These are phyloP conservation scores for Matsumyia berberina DNA, from an alignment of 2,888 invertebrate genomes.

Conservation along the genomic window DNA sequence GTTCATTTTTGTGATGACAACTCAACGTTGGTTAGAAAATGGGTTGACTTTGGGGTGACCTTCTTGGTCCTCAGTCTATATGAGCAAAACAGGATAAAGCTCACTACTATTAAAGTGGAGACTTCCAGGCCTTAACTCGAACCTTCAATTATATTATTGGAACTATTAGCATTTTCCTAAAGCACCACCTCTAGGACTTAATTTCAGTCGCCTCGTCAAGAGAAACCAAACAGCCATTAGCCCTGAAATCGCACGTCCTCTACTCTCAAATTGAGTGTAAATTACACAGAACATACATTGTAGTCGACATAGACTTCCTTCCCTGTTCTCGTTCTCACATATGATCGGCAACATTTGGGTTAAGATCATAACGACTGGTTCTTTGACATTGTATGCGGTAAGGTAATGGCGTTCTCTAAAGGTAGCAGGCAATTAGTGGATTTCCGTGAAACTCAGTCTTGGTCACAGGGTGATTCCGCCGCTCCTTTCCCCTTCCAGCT, in stretches of 20 bases:
- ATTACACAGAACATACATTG: constrained; percentile 20
- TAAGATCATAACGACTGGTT: constrained; percentile 64
- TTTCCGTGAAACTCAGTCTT: constrained; percentile 53
- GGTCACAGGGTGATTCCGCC: constrained; percentile 4
- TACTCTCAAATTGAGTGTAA: constrained; percentile 37
- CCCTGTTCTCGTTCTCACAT: constrained; percentile 20
- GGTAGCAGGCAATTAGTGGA: constrained; percentile 54
- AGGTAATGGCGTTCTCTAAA: constrained; percentile 59
- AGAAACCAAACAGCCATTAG: constrained; percentile 11
- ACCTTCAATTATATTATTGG: too few relatives aligned
- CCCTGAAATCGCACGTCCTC: constrained; percentile 22
- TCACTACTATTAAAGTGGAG: too few relatives aligned
- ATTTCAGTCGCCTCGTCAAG: not conserved
- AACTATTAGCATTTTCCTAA: too few relatives aligned
- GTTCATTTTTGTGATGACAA: too few relatives aligned
- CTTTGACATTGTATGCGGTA: not conserved
- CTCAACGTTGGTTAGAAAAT: too few relatives aligned
- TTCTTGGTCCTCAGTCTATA: too few relatives aligned
- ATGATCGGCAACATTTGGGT: constrained; percentile 57
- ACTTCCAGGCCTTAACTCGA: too few relatives aligned
- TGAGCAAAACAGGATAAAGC: too few relatives aligned
- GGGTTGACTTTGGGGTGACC: too few relatives aligned
- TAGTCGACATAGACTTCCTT: not conserved
- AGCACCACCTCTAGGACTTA: constrained; percentile 24
- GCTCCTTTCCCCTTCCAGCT: not conserved